Evolutionary conservation across 2,888 invertebrate genomes (phyloP), one percentile per base, ranked within the genome.

Genomic region (Drosophila mayaguana): DNA sequence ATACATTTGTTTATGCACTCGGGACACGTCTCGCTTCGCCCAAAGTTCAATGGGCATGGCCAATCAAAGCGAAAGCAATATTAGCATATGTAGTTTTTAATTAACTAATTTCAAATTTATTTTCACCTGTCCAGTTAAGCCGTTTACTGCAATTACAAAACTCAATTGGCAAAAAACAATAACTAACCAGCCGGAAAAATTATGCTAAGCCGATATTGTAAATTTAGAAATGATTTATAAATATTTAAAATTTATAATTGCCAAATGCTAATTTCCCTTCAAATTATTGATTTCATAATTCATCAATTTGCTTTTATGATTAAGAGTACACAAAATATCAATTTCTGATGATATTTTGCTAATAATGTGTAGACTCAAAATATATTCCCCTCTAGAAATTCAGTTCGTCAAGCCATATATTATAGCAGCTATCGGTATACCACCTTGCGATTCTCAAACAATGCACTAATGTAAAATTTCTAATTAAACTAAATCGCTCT

Each of bases 41-140:
- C 75, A 56, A 59, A 20, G 25, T 57, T 42, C 56, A 60, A 18
- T 55, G 46, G 45, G 48, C 63, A 63, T 51, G n/a, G 18, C 54
- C 56, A 71, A 72, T 73, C 60, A 62, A 43, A 43, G 32, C 51
- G 61, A 48, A 59, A 65, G 63, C 53, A 55, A 38, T 25, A 40
- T 38, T 61, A 56, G 56, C 72, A 72, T 72, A 63, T 57, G n/a
- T 38, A 48, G 50, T 62, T 64, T 57, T 4, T 83, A 80, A 81
- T 85, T 76, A 76, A 76, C 83, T 79, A 72, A 85, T 83, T 79
- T 76, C 28, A 36, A 64, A 75, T 80, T 76, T 77, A 83, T 83
- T 73, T 79, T 63, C 64, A 61, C 64, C 64, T 46, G 11, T 12
- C 45, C 12, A 25, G 36, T 38, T 48, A 61, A 63, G 12, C 43